phyloP scores from a whole-genome alignment of 37 sponge, comb jelly and placozoan species.

The Chondrilla cf. caribensis region DNA sequence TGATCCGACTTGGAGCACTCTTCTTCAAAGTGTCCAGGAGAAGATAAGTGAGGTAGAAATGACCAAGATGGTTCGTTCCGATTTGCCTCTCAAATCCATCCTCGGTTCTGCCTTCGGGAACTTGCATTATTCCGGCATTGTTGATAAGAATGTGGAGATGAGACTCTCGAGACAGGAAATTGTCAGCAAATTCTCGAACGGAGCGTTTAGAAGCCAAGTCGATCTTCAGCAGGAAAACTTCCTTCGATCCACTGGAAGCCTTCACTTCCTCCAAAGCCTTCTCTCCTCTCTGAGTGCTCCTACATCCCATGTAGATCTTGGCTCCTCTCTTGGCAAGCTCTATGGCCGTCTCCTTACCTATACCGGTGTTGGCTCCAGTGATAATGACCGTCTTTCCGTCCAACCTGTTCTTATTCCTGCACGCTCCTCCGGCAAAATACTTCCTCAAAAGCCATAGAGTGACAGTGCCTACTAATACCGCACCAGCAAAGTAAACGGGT shows the following conservation, averaged over 20 bases:
- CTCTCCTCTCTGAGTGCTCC: conserved; percentile 35
- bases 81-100: conserved; percentile 47
- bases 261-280: conserved; percentile 28
- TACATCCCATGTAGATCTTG: conserved; percentile 42
- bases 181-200: conserved; percentile 34
- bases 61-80: conserved; percentile 53
- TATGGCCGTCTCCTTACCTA: conserved; percentile 56
- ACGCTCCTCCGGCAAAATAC: conserved; percentile 42
- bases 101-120: conserved; percentile 16
- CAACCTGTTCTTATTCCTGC: conserved; percentile 41
- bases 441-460: conserved; percentile 9
- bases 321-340: conserved; percentile 53
- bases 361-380: conserved; percentile 65
- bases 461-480: not conserved
- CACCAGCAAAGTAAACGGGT: not conserved
- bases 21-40: conserved; percentile 35
- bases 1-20: conserved; percentile 37
- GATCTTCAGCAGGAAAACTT: conserved; percentile 24
- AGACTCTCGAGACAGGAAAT: conserved; percentile 25
- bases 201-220: conserved; percentile 30
- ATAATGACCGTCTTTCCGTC: conserved; percentile 78
- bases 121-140: conserved; percentile 41
- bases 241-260: conserved; percentile 6
- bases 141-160: conserved; percentile 48
- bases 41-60: conserved; percentile 45